Evolutionary conservation across 1,140 invertebrate genomes (phyloP), one percentile per base, ranked within the genome.

Genomic region (Choristoneura fumiferana): DNA sequence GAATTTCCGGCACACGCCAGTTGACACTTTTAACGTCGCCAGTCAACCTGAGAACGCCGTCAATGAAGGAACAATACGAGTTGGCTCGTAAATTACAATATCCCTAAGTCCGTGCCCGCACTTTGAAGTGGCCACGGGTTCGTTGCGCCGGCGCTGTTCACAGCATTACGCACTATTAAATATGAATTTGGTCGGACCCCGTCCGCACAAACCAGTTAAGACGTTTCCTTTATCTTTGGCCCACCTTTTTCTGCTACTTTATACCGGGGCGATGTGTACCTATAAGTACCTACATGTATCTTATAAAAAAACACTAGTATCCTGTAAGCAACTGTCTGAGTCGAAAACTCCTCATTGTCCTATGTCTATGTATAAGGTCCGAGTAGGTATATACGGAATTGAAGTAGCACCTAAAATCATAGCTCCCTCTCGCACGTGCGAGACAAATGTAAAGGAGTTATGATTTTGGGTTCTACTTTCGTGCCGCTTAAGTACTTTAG

Each of bases 31-130:
- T 75, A 76, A 74, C 78, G 73, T 75, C 77, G 81, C 72, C 76
- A 84, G 84, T 82, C 78, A 81, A 79, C 77, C 69, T 62, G 70
- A 67, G 60, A 55, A 59, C 73, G 67, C 62, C 69, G 63, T 82
- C 68, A 82, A 79, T 82, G 81, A 87, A 87, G 81, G 81, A 87
- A 87, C 84, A 87, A 87, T 85, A 70, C 78, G 62, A 61, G 59
- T 64, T 57, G 43, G 69, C 61, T 83, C 81, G 73, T 84, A 87
- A 87, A 87, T 81, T 77, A 82, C 22, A 65, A 71, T 61, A 69
- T 68, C 63, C 66, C 72, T 73, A 74, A 75, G 70, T 72, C 71
- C 66, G 69, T 75, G 69, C 69, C n/a, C n/a, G 57, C 64, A 52
- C 35, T 43, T 62, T 55, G 40, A 65, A 70, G 61, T 64, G 56